Percentiles rank a stretch among this genome's conserved stretches.
phyloP scores from a whole-genome alignment of 2,888 invertebrate genomes.

The Phasia obesa region DNA sequence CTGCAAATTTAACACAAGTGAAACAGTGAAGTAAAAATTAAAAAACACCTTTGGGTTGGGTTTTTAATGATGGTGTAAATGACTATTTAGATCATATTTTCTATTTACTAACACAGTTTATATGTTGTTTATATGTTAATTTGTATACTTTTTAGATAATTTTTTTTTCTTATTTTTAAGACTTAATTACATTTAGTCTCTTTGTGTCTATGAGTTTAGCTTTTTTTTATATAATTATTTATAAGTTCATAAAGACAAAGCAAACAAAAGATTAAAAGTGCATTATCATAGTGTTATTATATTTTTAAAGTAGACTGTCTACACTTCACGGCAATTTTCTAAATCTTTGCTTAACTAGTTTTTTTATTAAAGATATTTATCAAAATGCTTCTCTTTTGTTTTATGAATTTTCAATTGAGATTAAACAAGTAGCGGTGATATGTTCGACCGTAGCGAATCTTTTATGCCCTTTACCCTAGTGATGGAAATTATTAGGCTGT shows the following conservation, averaged over 20 bases:
- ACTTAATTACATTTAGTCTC: conserved; percentile 54
- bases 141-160: not conserved
- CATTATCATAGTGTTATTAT: conserved; percentile 28
- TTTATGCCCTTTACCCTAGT: no score
- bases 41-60: conserved; percentile 12
- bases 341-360: not conserved
- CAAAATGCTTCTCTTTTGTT: conserved; percentile 3
- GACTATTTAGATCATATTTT: conserved; percentile 24
- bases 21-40: not conserved
- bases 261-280: conserved; percentile 46
- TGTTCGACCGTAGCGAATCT: no score
- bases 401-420: not conserved
- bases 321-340: conserved; percentile 3
- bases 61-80: conserved; percentile 8
- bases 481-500: no score
- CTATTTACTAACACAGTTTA: conserved; percentile 3
- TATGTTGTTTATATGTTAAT: no score
- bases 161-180: conserved; percentile 42
- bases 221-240: conserved; percentile 12
- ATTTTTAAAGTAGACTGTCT: conserved; percentile 4
- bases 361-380: not conserved
- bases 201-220: conserved; percentile 13
- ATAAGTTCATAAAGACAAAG: conserved; percentile 32
- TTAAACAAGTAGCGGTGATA: not conserved
- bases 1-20: no score